A percentile compares a stretch with the other conserved stretches of the same genome.
Evolutionary conservation across 2,113 vertebrate species (phyloP).

Genomic region (Chamaetylas fuelleborni): DNA sequence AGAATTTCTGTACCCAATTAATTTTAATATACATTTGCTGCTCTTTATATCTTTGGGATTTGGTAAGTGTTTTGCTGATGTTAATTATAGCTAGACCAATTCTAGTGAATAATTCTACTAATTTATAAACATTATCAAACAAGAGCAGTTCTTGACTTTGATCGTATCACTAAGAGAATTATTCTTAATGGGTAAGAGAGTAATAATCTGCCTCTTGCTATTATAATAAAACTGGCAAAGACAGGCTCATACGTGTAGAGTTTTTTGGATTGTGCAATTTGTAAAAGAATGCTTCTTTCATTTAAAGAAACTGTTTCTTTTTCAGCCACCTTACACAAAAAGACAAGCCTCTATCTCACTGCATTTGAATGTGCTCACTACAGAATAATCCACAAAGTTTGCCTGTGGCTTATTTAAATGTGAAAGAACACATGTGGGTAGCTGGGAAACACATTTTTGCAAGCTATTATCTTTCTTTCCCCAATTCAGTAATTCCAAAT

Average conservation of each 20-base stretch:
- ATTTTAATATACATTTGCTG: background rate
- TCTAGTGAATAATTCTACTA: conserved; percentile 30
- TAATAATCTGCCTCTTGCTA: background rate
- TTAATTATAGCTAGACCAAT: conserved; percentile 33
- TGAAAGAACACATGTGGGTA: conserved; percentile 52
- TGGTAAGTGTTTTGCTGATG: background rate
- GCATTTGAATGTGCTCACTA: background rate
- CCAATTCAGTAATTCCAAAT: conserved; percentile 30
- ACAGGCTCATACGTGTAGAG: background rate
- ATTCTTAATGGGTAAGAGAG: background rate
- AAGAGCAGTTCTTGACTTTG: background rate
- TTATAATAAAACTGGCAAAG: background rate
- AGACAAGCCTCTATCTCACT: background rate
- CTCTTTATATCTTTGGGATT: background rate
- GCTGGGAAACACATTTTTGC: conserved; percentile 37
- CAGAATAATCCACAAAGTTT: conserved; percentile 28
- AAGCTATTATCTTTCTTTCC: background rate
- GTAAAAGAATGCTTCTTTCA: background rate
- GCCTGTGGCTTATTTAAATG: conserved; percentile 60
- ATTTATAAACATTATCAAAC: conserved; percentile 17
- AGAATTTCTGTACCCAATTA: background rate
- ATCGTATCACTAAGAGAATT: background rate
- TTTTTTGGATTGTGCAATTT: background rate
- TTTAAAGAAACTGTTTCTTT: background rate
- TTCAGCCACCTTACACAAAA: background rate